Conservation (phyloP, 2,888 invertebrate genomes). For the Lepidocyrtinus sp. region DNA sequence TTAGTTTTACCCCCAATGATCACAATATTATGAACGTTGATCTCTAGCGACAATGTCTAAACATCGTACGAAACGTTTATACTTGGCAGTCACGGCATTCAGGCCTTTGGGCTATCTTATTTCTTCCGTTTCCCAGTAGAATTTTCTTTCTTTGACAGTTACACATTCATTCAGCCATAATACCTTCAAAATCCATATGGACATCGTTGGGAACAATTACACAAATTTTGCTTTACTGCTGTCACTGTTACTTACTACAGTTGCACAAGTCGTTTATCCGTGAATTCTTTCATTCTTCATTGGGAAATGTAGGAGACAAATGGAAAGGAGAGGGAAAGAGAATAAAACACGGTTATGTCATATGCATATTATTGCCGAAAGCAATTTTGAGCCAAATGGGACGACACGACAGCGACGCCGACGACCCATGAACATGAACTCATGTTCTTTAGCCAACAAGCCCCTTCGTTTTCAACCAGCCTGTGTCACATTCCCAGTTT, state of each 20-base stretch:
- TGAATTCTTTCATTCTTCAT: neutral
- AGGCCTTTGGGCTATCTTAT: neutral
- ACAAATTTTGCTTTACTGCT: neutral
- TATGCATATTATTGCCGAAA: slow-evolving; percentile 18
- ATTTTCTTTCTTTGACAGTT: neutral
- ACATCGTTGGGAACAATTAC: neutral
- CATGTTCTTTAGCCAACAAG: slow-evolving; percentile 15
- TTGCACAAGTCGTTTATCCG: neutral
- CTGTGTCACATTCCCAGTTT: neutral
- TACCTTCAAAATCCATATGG: neutral
- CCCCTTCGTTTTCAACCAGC: neutral
- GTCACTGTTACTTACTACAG: neutral
- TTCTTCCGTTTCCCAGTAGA: neutral
- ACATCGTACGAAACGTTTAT: neutral
- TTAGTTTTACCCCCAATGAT: slow-evolving; percentile 1
- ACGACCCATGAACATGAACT: slow-evolving; percentile 12
- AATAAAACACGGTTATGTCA: slow-evolving; percentile 12
- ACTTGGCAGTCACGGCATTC: neutral
- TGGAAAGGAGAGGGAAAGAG: neutral
- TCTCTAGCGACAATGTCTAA: neutral
- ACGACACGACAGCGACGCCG: neutral
- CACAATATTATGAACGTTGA: neutral
- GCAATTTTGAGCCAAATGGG: slow-evolving; percentile 15
- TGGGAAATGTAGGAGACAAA: neutral
- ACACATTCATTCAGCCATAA: neutral